Conservation (phyloP, 2,797 vertebrate species). For the Myotis findleyi region DNA sequence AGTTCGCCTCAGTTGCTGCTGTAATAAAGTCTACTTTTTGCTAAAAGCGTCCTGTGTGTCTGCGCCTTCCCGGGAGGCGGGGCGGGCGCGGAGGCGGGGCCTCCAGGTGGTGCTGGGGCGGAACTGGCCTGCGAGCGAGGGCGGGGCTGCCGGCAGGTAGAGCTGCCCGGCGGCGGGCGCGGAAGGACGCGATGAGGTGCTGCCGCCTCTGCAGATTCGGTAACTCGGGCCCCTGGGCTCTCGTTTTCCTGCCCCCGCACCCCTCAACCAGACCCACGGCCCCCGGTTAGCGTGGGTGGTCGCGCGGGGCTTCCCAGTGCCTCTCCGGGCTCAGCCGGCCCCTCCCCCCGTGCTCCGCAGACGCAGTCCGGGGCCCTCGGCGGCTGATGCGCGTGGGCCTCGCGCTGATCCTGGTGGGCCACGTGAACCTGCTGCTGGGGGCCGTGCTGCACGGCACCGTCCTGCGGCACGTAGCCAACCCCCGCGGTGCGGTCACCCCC, state of each 20-base stretch:
- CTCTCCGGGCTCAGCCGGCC: not conserved
- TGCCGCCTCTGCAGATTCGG: constrained; percentile 72
- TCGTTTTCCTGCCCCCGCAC: not conserved
- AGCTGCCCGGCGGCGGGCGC: not conserved
- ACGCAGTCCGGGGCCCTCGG: constrained; percentile 89
- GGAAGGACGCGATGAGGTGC: constrained; percentile 40
- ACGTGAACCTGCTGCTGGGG: constrained; percentile 94
- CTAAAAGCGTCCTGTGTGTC: constrained; percentile 57
- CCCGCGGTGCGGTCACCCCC: constrained; percentile 87
- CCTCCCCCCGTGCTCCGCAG: constrained; percentile 80
- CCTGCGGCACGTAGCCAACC: constrained; percentile 94
- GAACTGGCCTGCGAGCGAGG: not conserved
- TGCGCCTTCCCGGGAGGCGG: not conserved
- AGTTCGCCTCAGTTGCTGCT: constrained; percentile 84
- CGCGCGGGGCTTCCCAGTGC: rapidly evolving
- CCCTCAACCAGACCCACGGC: rapidly evolving
- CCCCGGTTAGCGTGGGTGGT: rapidly evolving
- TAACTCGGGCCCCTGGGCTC: constrained; percentile 28
- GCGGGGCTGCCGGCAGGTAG: constrained; percentile 33
- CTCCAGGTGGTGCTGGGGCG: not conserved
- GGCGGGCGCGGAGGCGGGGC: not conserved
- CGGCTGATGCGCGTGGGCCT: constrained; percentile 93
- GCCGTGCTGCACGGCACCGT: constrained; percentile 95
- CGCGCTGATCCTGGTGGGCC: constrained; percentile 93
- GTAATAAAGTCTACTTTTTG: constrained; percentile 85